A percentile compares a stretch with the other conserved stretches of the same genome.
phyloP scores from a whole-genome alignment of 2,113 vertebrate species.

The Dolichotis patagonum region DNA sequence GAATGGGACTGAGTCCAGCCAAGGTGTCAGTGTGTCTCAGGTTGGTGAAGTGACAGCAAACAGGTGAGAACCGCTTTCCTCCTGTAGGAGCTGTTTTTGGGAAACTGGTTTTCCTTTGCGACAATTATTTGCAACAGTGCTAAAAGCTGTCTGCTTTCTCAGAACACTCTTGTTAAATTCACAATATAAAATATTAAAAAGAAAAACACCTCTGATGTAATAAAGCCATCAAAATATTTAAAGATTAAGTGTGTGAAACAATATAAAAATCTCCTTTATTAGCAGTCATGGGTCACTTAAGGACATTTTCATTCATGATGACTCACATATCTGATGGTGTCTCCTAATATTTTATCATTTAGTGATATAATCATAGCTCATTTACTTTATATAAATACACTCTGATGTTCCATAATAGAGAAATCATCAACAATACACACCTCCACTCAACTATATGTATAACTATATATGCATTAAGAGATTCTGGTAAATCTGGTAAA shows the following conservation, averaged over 20 bases:
- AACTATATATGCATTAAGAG: neutral
- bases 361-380: neutral
- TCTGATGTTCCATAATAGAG: neutral
- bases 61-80: no score
- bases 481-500: neutral
- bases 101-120: no score
- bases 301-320: neutral
- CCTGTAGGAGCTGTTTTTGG: no score
- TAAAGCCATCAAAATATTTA: neutral
- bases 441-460: neutral
- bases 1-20: no score
- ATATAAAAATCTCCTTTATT: neutral
- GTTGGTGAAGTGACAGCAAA: no score
- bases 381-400: neutral
- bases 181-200: neutral
- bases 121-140: neutral
- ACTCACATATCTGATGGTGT: neutral
- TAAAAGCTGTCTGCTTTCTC: neutral
- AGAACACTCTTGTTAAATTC: neutral
- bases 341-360: neutral
- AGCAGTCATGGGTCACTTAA: neutral
- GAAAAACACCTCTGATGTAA: neutral
- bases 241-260: neutral
- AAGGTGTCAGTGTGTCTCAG: no score
- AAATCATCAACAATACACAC: neutral